These are phyloP conservation scores for Brachionus rotundiformis DNA, from an alignment of 1,140 invertebrate genomes.

Conservation along the genomic window DNA sequence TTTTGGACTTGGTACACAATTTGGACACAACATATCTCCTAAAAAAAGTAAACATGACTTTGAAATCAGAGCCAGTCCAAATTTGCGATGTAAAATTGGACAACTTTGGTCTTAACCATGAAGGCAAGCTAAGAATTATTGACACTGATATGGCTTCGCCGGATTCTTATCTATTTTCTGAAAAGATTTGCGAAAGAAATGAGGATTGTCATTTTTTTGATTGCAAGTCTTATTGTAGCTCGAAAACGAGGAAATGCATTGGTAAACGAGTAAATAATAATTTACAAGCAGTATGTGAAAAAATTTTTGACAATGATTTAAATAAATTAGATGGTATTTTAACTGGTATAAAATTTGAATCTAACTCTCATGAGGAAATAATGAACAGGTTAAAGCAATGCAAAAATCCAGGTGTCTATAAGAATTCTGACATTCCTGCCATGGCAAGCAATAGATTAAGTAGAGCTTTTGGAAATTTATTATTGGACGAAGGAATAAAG, in stretches of 20 bases:
- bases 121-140: slow-evolving; percentile 20
- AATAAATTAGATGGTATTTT: slow-evolving; percentile 31
- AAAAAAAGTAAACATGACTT: neutral
- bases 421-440: neutral
- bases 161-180: slow-evolving; percentile 9
- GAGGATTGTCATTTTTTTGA: slow-evolving; percentile 51
- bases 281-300: slow-evolving; percentile 39
- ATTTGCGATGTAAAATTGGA: slow-evolving; percentile 51
- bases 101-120: slow-evolving; percentile 40
- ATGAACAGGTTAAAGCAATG: slow-evolving; percentile 8
- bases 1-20: slow-evolving; percentile 10
- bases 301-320: slow-evolving; percentile 16
- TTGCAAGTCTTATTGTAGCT: slow-evolving; percentile 38
- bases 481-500: slow-evolving; percentile 14
- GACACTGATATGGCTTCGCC: slow-evolving; percentile 43
- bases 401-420: neutral
- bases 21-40: slow-evolving; percentile 19
- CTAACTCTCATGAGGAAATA: neutral
- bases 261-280: slow-evolving; percentile 39
- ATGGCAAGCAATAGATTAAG: neutral
- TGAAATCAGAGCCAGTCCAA: neutral
- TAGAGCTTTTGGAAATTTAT: neutral
- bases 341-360: slow-evolving; percentile 7
- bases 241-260: neutral
- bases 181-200: slow-evolving; percentile 22